Base-by-base conservation (phyloP, 2,888 invertebrate species). In the Cataglyphis rosenhaueri region DNA sequence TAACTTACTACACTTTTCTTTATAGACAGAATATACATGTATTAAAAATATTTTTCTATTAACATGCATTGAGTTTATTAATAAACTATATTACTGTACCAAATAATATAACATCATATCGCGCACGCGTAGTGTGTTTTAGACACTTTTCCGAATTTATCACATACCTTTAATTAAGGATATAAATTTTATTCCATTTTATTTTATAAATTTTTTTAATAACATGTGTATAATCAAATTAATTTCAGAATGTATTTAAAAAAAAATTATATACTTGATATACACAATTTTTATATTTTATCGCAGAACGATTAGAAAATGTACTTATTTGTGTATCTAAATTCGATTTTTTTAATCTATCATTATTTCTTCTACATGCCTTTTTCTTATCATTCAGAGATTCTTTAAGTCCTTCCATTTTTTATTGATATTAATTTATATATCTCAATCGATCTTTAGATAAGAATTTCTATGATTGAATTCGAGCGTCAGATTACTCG, bases 51-150 rank as follows among this genome's bases (percentile, higher is more conserved):
- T 64, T 57, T 64, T 66, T 1, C 41, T 59, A 59, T 44, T 32
- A 66, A 76, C 25, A 32, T 64, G 32, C 21, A 44, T n/a, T n/a
- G 38, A 57, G 21, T 57, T 57, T 29, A 29, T 18, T 57, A 66
- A 41, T 57, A 9, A 41, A 78, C 66, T 78, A 78, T 57, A 66
- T 75, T 66, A 57, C 29, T 52, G 12, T 52, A 62, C 18, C n/a
- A 9, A 59, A 68, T 64, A 48, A 75, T 66, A 12, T 59, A 78
- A 78, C 21, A 66, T 48, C 1, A 6, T 44, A 44, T 38, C 35
- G 35, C 35, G 32, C 32, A 35, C 6, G 32, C 32, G 35, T 35
- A 6, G 0, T n/a, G 15, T 29, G 15, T 44, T 76, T 41, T 1
- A 38, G 65, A 44, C 10, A 44, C 4, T 21, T 66, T 52, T 57